These are phyloP conservation scores for Stramonita haemastoma DNA, from an alignment of 2,888 invertebrate genomes.

Conservation along the genomic window DNA sequence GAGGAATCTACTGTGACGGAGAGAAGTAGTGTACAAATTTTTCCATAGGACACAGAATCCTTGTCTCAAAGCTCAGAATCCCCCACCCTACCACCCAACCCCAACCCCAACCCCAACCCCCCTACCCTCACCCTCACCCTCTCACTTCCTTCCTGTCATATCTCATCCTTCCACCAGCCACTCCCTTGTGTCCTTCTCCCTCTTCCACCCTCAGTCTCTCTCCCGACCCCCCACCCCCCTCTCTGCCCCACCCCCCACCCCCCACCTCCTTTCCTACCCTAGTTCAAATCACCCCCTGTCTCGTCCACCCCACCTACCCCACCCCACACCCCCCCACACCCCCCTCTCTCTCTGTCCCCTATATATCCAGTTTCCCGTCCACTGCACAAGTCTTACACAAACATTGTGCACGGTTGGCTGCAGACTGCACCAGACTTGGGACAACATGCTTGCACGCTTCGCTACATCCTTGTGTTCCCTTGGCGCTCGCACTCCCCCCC, in stretches of 20 bases:
- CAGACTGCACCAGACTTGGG: background rate
- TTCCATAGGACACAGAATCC: no score
- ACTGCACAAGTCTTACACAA: constrained; percentile 4
- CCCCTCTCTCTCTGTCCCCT: background rate
- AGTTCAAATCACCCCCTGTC: background rate
- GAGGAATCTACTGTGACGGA: no score
- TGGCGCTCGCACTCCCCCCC: background rate
- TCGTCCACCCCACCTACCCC: background rate
- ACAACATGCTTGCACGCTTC: constrained; percentile 9
- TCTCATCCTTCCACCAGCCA: background rate
- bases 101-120: no score
- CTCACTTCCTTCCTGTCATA: no score
- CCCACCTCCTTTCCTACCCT: background rate
- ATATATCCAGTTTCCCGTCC: background rate
- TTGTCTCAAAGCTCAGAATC: no score
- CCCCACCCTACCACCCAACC: no score
- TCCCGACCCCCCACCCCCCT: background rate
- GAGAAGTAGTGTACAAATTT: no score
- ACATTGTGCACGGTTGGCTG: background rate
- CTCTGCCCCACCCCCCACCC: background rate
- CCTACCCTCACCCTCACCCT: no score
- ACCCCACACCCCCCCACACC: background rate
- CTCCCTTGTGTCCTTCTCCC: background rate
- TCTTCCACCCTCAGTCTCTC: no score
- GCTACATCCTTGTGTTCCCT: background rate